Evolutionary conservation across 2,113 vertebrate species (phyloP), one percentile per base, ranked within the genome.

Genomic region (Coptodon bakossiorum): DNA sequence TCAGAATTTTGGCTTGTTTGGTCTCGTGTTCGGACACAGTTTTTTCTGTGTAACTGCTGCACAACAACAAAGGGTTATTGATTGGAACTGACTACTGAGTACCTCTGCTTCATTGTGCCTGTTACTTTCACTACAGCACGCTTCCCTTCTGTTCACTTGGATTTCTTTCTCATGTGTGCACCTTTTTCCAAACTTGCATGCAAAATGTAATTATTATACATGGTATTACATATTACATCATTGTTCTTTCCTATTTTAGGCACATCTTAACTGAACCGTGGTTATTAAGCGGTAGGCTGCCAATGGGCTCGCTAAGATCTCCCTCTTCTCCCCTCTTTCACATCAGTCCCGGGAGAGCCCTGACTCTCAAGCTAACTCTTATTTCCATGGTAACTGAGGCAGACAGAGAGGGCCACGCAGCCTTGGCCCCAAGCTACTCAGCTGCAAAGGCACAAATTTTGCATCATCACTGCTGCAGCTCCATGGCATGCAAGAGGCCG

Each of bases 341-440:
- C 86, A 86, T 93, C 90, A 87, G 54, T 91, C 87, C 66, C 6
- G 54, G 89, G 93, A 89, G 89, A 82, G 59, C 83, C 85, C 88
- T 3, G 84, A 90, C 89, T 92, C 90, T 90, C 66, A 93, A 90
- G 88, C 93, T 92, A 93, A 92, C 92, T 93, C 90, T 85, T 66
- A 95, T 95, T 93, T 92, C 95, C 95, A 95, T 95, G 94, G 95
- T 93, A 94, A 96, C 94, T 52, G 92, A 92, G 88, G 82, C 93
- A 91, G 90, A 87, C 83, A 82, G 82, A 91, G 79, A 82, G 86
- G 90, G 91, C 93, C 92, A 92, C 31, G 83, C 86, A 86, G 87
- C 80, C 45, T 1, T 86, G 92, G 82, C 91, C 89, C 85, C 29
- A 45, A 93, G 92, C 85, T 80, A 31, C 91, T 91, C 83, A 27